Conservation (phyloP, 2,113 vertebrate genomes). For the Elaphurus davidianus region DNA sequence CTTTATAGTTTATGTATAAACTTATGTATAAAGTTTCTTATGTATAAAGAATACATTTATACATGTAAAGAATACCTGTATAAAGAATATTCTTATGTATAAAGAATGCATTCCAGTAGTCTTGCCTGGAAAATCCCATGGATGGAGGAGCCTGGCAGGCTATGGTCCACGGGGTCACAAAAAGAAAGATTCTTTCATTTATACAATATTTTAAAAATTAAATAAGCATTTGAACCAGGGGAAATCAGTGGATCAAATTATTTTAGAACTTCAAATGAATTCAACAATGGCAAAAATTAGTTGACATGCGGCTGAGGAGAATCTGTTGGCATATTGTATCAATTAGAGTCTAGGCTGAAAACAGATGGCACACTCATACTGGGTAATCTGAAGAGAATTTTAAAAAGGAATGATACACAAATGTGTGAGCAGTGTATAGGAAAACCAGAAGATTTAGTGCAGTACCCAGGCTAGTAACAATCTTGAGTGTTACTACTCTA, state of each 20-base stretch:
- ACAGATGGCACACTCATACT: background rate
- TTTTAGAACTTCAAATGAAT: slow-evolving; percentile 15
- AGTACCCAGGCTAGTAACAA: background rate
- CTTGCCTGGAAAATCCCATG: background rate
- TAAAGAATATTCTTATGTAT: background rate
- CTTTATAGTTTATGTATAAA: background rate
- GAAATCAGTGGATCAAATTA: background rate
- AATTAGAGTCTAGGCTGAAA: background rate
- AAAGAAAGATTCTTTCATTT: background rate
- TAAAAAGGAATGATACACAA: background rate
- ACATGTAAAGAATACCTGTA: background rate
- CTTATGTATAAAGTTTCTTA: background rate
- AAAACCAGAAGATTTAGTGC: background rate
- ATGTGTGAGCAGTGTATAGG: background rate
- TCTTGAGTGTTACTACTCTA: background rate
- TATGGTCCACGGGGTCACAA: background rate
- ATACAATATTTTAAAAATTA: background rate
- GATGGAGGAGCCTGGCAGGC: background rate
- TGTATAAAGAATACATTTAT: background rate
- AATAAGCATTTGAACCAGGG: background rate
- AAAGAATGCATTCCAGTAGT: background rate
- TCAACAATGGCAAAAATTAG: background rate
- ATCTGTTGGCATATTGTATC: background rate
- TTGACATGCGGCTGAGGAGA: background rate
- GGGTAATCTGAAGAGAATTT: background rate